phyloP scores from a whole-genome alignment of 2,797 vertebrate species.

The Loriculus beryllinus region DNA sequence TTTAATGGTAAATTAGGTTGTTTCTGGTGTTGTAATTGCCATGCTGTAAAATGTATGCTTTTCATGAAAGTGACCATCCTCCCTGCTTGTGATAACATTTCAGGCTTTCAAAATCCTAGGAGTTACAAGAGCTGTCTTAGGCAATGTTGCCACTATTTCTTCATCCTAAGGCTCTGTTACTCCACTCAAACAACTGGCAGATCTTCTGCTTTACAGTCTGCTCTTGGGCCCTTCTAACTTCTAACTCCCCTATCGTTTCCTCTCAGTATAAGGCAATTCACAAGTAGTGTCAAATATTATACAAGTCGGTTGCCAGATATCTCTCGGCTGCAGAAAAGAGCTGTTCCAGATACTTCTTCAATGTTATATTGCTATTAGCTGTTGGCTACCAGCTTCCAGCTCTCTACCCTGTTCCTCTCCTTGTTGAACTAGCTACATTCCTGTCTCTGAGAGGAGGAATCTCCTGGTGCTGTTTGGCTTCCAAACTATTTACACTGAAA shows the following conservation, averaged over 20 bases:
- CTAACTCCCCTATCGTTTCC: background rate
- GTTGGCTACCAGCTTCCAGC: background rate
- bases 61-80: background rate
- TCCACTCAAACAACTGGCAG: background rate
- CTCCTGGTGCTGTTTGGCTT: slow-evolving; percentile 22
- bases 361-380: background rate
- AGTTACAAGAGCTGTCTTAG: background rate
- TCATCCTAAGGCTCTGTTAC: slow-evolving; percentile 1
- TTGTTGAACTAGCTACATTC: background rate
- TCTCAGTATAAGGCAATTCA: background rate
- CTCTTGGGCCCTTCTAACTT: background rate
- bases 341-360: background rate
- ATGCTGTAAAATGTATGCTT: background rate
- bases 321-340: background rate
- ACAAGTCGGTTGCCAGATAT: background rate
- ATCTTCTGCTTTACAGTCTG: background rate
- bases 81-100: background rate
- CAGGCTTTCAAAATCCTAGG: slow-evolving; percentile 17
- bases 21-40: slow-evolving; percentile 7
- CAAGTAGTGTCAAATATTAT: background rate
- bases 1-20: background rate
- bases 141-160: slow-evolving; percentile 11
- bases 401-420: background rate
- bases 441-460: background rate
- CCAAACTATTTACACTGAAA: slow-evolving; percentile 43